Evolutionary conservation across 2,113 vertebrate genomes (phyloP).

Genomic region (Condylura cristata): DNA sequence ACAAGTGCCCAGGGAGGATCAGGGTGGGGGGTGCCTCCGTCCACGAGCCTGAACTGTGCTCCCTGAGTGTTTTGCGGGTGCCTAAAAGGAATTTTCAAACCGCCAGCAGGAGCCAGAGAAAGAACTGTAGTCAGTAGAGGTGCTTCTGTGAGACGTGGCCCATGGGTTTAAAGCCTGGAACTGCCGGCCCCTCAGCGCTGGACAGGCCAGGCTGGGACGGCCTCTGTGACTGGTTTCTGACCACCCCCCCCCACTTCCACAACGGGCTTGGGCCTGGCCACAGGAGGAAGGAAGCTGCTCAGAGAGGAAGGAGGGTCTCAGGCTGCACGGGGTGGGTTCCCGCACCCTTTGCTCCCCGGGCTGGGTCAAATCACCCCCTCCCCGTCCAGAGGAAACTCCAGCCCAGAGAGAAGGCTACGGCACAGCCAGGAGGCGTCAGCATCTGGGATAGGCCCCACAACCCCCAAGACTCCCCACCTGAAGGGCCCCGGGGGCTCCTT

Average conservation of each 20-base stretch:
- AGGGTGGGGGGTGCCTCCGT: neutral
- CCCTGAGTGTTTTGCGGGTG: neutral
- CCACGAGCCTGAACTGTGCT: rapidly evolving
- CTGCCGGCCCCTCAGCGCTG: too few species aligned
- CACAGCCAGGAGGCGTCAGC: neutral
- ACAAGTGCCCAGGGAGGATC: neutral
- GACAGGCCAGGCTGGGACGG: neutral
- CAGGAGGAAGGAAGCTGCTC: constrained; percentile 36
- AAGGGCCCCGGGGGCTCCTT: rapidly evolving
- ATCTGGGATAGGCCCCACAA: too few species aligned
- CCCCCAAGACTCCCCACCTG: neutral
- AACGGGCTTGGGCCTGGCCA: neutral
- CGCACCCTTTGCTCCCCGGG: neutral
- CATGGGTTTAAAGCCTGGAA: neutral
- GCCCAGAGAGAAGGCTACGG: neutral
- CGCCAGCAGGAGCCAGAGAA: neutral
- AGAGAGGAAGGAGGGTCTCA: neutral
- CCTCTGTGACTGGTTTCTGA: neutral
- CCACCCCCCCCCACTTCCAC: neutral
- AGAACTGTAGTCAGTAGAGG: neutral
- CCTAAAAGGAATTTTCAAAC: neutral
- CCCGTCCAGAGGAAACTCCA: neutral
- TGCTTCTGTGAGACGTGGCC: neutral
- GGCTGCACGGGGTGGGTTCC: neutral
- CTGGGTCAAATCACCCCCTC: rapidly evolving